Percentiles rank a stretch among this genome's conserved stretches.
These are phyloP conservation scores for Gasteruption jaculator DNA, from an alignment of 2,888 invertebrate species.

Conservation along the genomic window DNA sequence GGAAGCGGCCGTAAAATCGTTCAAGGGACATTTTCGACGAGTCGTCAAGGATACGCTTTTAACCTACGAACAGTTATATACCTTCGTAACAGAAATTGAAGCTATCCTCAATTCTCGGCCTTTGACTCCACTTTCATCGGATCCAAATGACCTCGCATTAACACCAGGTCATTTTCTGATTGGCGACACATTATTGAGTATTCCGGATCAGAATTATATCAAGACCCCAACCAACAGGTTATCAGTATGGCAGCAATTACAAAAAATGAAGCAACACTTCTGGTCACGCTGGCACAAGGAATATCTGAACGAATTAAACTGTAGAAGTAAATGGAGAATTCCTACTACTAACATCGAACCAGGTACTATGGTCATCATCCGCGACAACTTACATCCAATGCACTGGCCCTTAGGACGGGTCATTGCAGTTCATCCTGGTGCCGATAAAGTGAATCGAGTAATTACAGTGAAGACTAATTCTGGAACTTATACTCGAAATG, in stretches of 20 bases:
- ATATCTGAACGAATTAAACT: conserved; percentile 18
- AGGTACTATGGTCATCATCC: conserved; percentile 20
- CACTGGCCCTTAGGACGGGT: conserved; percentile 28
- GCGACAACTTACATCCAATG: conserved; percentile 23
- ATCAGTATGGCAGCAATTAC: conserved; percentile 17
- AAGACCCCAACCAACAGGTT: conserved; percentile 16
- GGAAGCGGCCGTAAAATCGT: conserved; percentile 29
- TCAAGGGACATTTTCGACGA: conserved; percentile 25
- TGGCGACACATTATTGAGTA: conserved; percentile 15
- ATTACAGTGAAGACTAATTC: conserved; percentile 15
- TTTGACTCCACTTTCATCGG: conserved; percentile 15
- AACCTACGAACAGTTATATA: conserved; percentile 27
- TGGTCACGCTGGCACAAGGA: conserved; percentile 21
- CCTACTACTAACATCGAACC: conserved; percentile 2
- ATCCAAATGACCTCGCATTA: conserved; percentile 19
- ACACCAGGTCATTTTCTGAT: conserved; percentile 23
- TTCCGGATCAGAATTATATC: conserved; percentile 14
- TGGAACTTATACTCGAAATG: background rate
- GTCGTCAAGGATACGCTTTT: conserved; percentile 19
- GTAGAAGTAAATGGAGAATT: conserved; percentile 19
- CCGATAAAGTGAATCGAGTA: conserved; percentile 23
- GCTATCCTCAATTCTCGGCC: conserved; percentile 24
- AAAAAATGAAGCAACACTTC: conserved; percentile 19
- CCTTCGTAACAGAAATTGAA: conserved; percentile 18
- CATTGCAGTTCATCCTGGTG: conserved; percentile 23